A percentile compares a stretch with the other conserved stretches of the same genome.
Evolutionary conservation across 2,888 invertebrate species (phyloP).

Genomic region (Xestia rhomboidea): DNA sequence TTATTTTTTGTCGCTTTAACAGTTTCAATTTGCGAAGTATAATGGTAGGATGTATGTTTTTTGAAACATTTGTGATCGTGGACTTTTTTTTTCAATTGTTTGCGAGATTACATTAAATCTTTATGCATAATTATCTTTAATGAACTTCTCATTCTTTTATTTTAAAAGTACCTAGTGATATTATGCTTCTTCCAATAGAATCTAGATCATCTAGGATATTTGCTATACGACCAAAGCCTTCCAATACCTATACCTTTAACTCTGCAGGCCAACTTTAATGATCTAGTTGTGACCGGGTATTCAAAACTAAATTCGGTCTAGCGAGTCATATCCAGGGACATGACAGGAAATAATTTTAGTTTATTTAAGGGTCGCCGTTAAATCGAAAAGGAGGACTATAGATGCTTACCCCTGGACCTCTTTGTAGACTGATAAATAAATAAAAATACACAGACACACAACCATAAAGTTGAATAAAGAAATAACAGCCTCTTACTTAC

Average conservation of each 20-base stretch:
- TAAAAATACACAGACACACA: neutral
- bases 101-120: neutral
- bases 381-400: neutral
- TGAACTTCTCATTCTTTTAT: neutral
- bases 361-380: too few species aligned
- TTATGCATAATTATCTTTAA: neutral
- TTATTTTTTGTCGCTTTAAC: conserved; percentile 46
- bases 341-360: too few species aligned
- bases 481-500: neutral
- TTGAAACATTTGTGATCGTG: neutral
- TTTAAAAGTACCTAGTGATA: neutral
- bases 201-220: too few species aligned
- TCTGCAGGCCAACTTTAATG: too few species aligned
- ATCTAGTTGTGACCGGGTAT: too few species aligned
- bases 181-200: neutral
- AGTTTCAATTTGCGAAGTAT: conserved; percentile 31
- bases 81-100: neutral
- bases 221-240: too few species aligned
- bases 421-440: too few species aligned
- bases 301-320: too few species aligned
- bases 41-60: conserved; percentile 3
- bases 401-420: neutral
- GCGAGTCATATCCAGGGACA: too few species aligned
- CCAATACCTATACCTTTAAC: too few species aligned
- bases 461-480: neutral